These are phyloP conservation scores for Hermatobates lingyangjiaoensis DNA, from an alignment of 1,140 invertebrate genomes.

Conservation along the genomic window DNA sequence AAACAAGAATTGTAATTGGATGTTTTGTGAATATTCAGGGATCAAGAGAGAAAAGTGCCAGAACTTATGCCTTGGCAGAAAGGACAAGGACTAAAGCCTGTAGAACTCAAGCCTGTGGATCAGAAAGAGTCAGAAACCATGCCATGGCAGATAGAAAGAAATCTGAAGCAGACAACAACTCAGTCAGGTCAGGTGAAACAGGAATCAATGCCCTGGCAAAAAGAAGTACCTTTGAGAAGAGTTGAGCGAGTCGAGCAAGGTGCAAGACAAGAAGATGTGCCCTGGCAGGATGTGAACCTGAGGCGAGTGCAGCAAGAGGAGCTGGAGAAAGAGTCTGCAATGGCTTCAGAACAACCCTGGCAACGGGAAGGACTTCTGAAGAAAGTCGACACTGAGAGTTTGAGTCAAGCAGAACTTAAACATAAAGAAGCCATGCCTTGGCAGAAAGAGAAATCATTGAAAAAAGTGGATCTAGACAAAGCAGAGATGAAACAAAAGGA, in stretches of 20 bases:
- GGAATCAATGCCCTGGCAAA: not conserved
- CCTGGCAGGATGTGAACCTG: constrained; percentile 1
- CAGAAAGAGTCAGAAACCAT: constrained; percentile 4
- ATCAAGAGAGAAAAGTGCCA: constrained; percentile 24
- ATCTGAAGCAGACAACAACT: not conserved
- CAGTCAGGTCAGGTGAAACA: not conserved
- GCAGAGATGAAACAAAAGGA: not conserved
- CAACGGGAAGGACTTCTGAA: constrained; percentile 12
- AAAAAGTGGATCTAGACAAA: not conserved
- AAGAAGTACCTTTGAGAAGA: not conserved
- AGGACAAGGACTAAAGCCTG: constrained; percentile 7
- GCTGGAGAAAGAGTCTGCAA: constrained; percentile 17
- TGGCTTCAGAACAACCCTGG: constrained; percentile 17
- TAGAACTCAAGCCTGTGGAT: not conserved
- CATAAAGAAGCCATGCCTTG: not conserved
- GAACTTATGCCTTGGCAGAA: constrained; percentile 22
- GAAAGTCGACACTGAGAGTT: not conserved
- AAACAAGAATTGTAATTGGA: not conserved
- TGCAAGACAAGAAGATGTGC: constrained; percentile 9
- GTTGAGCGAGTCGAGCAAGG: not conserved
- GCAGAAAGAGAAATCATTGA: not conserved
- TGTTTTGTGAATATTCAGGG: not conserved
- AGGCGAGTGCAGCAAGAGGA: not conserved
- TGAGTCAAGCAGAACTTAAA: not conserved
- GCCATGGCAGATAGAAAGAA: not conserved